Conservation (phyloP, 2,797 vertebrate species). For the Gallirallus australis region DNA sequence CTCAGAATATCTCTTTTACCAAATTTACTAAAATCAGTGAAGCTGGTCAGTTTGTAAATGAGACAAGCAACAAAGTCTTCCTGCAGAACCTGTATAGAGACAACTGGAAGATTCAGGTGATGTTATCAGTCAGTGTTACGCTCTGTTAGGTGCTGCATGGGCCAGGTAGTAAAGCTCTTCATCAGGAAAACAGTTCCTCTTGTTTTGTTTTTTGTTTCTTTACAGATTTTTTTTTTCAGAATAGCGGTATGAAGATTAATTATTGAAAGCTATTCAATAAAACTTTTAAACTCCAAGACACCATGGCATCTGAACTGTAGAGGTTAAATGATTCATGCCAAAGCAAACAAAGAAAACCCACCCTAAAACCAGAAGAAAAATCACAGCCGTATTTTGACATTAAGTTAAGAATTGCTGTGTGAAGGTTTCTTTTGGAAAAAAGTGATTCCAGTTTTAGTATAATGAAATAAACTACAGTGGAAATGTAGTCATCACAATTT, state of each 20-base stretch:
- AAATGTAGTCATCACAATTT: background rate
- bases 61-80: background rate
- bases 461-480: accelerated
- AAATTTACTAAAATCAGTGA: background rate
- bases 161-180: background rate
- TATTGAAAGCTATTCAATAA: background rate
- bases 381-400: background rate
- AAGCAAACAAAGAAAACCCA: background rate
- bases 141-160: background rate
- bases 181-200: background rate
- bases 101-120: background rate
- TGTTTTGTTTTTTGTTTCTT: background rate
- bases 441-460: background rate
- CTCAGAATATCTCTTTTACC: background rate
- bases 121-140: background rate
- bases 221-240: background rate
- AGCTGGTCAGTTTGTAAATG: background rate
- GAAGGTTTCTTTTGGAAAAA: background rate
- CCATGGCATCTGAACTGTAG: background rate
- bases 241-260: background rate
- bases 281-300: background rate
- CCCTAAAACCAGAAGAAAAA: background rate
- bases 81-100: background rate
- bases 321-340: background rate
- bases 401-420: background rate